Evolutionary conservation across 2,113 vertebrate species (phyloP), one percentile per base, ranked within the genome.

Genomic region (Vulpes lagopus): DNA sequence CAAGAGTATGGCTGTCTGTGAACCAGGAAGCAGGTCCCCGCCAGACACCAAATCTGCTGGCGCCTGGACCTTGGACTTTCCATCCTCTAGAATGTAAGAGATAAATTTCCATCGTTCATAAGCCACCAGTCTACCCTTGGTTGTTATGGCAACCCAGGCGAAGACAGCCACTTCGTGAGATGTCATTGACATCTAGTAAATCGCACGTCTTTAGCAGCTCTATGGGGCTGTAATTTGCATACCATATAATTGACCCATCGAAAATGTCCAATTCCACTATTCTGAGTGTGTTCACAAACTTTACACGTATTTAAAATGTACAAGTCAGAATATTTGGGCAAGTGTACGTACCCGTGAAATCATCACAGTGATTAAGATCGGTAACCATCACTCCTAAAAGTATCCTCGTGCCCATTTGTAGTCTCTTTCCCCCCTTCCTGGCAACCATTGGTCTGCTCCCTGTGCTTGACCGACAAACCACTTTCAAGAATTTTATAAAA

Each of bases 291-390:
- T 38, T 92, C 23, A 78, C 3, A 32, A 80, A 30, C 20, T 32
- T 53, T 78, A 62, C 22, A 65, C 23, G 3, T 86, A 84, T 82
- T 89, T 94, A 85, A 94, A 95, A 92, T n/a, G 30, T 67, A 35
- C 17, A n/a, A 4, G 32, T 57, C 71, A 43, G 32, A 35, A 57
- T 43, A n/a, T 30, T 74, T 73, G 78, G 32, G 3, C 43, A 35
- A 20, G 3, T 32, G 55, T n/a, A 16, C 20, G 43, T 89, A 30
- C 6, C 51, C 14, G 12, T 49, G 32, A 88, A 62, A 35, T 32
- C 30, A 71, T 59, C n/a, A 30, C 23, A 38, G 51, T 15, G 43
- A n/a, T 49, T 60, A 79, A 78, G 35, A 38, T 59, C 69, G 19
- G 22, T 6, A 10, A 23, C 51, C 62, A 12, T 84, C n/a, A 81